Evolutionary conservation across 2,888 invertebrate genomes (phyloP), one percentile per base, ranked within the genome.

Genomic region (Lamellibrachia columna): DNA sequence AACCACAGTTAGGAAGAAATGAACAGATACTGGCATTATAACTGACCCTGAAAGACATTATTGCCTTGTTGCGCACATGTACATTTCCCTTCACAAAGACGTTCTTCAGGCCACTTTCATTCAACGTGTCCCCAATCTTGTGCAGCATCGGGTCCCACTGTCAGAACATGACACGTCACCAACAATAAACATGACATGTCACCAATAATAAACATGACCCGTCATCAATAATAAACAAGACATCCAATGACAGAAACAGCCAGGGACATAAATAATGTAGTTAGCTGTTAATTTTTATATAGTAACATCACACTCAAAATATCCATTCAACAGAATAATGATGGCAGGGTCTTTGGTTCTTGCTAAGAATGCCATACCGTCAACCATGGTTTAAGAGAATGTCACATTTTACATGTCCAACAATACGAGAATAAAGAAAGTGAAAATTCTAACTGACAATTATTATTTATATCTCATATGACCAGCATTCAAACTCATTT

Each of bases 31-130:
- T 28, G 7, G 11, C 52, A 52, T 9, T 9, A 90, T 7, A 11
- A 52, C 91, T 92, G n/a, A 92, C 93, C 92, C 92, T 93, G 92
- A 93, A 93, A 15, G 91, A 91, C 90, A 91, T 91, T 28, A 93
- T 92, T 8, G 93, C 93, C 91, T 92, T 92, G 90, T 92, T 93
- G 52, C 93, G 55, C 15, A 92, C 91, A 53, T 92, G 90, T 4
- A 93, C 92, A 90, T 93, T 93, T n/a, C 93, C 93, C 92, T 93
- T 93, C 28, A 93, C 92, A 90, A 93, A 93, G 7, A 93, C 93
- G 75, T 92, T 93, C 9, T 60, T 92, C 60, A 93, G 60, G 52
- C 92, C 92, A 58, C 91, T 92, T 53, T 93, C 93, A 9, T 58
- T 92, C 91, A 93, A 6, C 9, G 93, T 93, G 4, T n/a, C 60